Evolutionary conservation across 2,888 invertebrate genomes (phyloP).

Genomic region (Ommatoiulus sabulosus): DNA sequence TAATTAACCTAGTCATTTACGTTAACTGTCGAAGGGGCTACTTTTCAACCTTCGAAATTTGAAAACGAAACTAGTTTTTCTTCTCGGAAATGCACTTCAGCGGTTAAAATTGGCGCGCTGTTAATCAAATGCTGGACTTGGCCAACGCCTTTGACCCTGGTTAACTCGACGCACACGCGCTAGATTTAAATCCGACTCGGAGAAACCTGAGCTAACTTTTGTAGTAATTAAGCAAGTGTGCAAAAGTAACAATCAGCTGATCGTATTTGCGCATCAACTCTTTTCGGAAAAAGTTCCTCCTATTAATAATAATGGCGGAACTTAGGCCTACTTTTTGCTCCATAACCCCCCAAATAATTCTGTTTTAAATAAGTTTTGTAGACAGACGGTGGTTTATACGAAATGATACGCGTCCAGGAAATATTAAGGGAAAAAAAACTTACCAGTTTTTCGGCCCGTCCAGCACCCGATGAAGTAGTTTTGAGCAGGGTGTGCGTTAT

Average conservation of each 20-base stretch:
- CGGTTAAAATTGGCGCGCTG: not conserved
- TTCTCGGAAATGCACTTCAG: too few relatives aligned
- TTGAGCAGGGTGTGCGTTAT: slow-evolving; percentile 17
- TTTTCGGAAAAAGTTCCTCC: not conserved
- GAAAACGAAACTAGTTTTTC: not conserved
- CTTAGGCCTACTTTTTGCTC: not conserved
- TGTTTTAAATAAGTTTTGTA: too few relatives aligned
- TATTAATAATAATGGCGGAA: not conserved
- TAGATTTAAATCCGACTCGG: not conserved
- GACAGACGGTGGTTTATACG: too few relatives aligned
- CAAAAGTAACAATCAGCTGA: too few relatives aligned
- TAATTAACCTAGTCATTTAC: too few relatives aligned
- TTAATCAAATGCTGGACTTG: not conserved
- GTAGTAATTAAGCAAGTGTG: not conserved
- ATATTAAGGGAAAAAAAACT: not conserved
- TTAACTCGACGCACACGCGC: not conserved
- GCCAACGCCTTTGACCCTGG: slow-evolving; percentile 35
- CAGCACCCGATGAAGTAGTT: not conserved
- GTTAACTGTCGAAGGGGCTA: not conserved
- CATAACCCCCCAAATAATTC: not conserved
- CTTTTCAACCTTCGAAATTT: not conserved
- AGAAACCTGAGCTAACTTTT: not conserved
- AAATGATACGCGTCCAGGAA: not conserved
- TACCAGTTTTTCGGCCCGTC: not conserved
- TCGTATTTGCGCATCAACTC: not conserved